These are phyloP conservation scores for Frankliniella fusca DNA, from an alignment of 2,888 invertebrate species.

Conservation along the genomic window DNA sequence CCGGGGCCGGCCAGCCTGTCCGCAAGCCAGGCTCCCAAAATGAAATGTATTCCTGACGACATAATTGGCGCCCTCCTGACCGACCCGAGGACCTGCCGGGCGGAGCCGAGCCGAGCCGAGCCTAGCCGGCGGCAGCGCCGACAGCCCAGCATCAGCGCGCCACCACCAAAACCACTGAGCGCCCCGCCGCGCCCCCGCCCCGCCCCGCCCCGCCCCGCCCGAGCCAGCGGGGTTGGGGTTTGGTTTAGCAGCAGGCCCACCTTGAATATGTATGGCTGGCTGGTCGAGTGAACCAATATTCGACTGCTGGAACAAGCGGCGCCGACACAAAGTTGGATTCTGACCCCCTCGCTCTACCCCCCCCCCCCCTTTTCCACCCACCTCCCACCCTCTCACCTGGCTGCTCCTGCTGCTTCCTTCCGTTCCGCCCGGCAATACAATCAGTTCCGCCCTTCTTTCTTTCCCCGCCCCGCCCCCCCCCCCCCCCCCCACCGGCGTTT, in stretches of 20 bases:
- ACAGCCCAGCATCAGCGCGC: neutral
- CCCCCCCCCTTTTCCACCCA: neutral
- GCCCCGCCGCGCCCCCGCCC: neutral
- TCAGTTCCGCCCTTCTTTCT: slow-evolving; percentile 9
- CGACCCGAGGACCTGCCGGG: neutral
- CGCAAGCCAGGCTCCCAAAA: neutral
- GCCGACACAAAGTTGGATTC: slow-evolving; percentile 21
- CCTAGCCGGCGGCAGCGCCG: neutral
- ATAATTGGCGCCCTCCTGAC: neutral
- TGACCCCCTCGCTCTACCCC: neutral
- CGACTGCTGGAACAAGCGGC: neutral
- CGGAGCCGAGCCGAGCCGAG: neutral
- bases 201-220: neutral
- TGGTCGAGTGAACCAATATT: neutral
- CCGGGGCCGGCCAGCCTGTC: neutral
- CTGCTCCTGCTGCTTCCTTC: neutral
- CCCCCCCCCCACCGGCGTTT: neutral
- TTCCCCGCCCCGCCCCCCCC: neutral
- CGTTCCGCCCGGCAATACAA: slow-evolving; percentile 1
- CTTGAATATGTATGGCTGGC: slow-evolving; percentile 22
- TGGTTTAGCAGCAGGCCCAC: neutral
- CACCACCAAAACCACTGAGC: neutral
- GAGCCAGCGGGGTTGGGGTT: neutral
- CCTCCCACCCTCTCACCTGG: neutral
- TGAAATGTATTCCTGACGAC: slow-evolving; percentile 20